phyloP scores from a whole-genome alignment of 2,888 invertebrate genomes.

The Geophilus truncorum region DNA sequence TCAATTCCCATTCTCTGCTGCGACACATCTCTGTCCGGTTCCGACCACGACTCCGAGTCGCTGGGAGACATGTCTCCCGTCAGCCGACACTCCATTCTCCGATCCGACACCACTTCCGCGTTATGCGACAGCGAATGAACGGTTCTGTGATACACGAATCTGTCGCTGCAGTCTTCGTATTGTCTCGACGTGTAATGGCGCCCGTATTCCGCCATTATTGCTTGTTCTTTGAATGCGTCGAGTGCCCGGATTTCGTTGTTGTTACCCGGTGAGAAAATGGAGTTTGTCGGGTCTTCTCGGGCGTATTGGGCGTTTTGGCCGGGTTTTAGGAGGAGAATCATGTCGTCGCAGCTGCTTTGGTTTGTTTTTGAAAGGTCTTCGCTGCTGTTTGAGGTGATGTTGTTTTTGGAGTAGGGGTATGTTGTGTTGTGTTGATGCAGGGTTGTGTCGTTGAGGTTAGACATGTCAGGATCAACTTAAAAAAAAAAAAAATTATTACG shows the following conservation, averaged over 20 bases:
- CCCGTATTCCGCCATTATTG: background rate
- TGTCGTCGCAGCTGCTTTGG: slow-evolving; percentile 27
- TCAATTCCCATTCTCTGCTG: background rate
- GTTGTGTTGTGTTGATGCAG: too few relatives aligned
- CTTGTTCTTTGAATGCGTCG: background rate
- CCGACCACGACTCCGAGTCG: slow-evolving; percentile 27
- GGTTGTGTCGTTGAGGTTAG: background rate
- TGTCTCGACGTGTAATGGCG: background rate
- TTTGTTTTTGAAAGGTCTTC: background rate
- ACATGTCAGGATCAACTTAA: background rate
- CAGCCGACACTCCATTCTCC: background rate
- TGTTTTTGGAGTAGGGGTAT: too few relatives aligned
- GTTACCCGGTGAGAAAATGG: too few relatives aligned
- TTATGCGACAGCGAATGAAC: background rate
- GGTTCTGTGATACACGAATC: background rate
- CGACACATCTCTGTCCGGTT: slow-evolving; percentile 14
- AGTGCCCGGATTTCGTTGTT: background rate
- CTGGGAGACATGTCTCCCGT: background rate
- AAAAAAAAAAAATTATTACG: too few relatives aligned
- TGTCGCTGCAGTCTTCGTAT: background rate
- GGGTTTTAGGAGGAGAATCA: background rate
- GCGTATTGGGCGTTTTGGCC: background rate
- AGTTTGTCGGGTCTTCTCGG: too few relatives aligned
- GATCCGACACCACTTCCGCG: background rate
- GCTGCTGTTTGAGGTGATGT: background rate